Evolutionary conservation across 2,113 vertebrate species (phyloP), one percentile per base, ranked within the genome.

Genomic region (Lamprologus speciosus): DNA sequence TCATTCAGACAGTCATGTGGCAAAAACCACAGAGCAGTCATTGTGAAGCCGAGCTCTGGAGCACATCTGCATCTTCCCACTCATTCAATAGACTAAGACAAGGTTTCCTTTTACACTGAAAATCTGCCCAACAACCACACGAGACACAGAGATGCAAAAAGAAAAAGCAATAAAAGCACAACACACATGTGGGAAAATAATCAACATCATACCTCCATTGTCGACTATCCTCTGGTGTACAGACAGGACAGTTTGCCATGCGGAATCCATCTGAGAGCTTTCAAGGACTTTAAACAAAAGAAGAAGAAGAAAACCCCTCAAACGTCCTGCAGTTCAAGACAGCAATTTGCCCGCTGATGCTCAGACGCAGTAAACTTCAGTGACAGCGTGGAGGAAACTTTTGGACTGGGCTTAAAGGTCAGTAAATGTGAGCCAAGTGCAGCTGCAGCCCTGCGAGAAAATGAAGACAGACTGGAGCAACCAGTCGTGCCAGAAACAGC

Each of bases 191-290:
- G 28, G 8, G 26, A 2, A 31, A 47, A 7, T 1, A 33, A 28
- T 14, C 8, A 50, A 2, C 7, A 45, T 84, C 86, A 42, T 91
- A 97, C 96, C 96, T 91, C 96, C 96, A 90, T 96, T 95, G 14
- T 96, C 91, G 83, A 97, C 88, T 60, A 95, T 73, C 93, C 91
- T 90, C 54, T 70, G 87, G 87, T 96, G 94, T 50, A 93, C 55
- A 6, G 94, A 93, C 26, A 95, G 91, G 47, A 91, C 40, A 51
- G 84, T 94, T 82, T 96, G 63, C 97, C 94, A 95, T 3, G 31
- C 23, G 6, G 95, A 93, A 65, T 91, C 87, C 96, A 97, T 97
- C 92, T 90, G 26, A 21, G 14, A n/a, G 40, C 53, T 57, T 26
- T 26, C 9, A 81, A 2, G 6, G 14, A 81, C 1, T 7, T 47